Evolutionary conservation across 2,797 vertebrate species (phyloP), one percentile per base, ranked within the genome.

Genomic region (Brotula barbata): DNA sequence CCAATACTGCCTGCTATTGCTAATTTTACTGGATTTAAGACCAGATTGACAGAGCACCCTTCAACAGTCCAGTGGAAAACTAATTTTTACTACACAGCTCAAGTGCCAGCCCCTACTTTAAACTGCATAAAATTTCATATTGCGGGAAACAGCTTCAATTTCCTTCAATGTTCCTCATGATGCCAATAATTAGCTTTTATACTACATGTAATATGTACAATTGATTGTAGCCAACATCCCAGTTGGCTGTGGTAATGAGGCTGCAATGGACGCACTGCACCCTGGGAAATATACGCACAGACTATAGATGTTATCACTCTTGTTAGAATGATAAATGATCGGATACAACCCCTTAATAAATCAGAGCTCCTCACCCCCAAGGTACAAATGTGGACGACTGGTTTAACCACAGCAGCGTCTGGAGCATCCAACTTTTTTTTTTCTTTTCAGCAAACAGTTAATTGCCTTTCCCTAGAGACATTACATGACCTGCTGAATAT

Each of bases 271-370:
- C 44, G 37, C 54, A 51, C 21, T 42, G 61, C 15, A 71, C 57
- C 52, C n/a, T 13, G 67, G 71, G 82, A 82, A 79, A 78, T 81
- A 62, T 73, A 53, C 52, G 56, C 67, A 47, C 17, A 6, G 13
- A 49, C 13, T 33, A 16, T 11, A 47, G 45, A 31, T 3, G 42
- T 39, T 42, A 70, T 61, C 56, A 51, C 41, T 33, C 40, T 72
- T 61, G 77, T 73, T 70, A 78, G 37, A 79, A 61, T 80, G 65
- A 82, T 45, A 73, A 67, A 81, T 62, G 48, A 63, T 53, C 48
- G 19, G 56, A 59, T 16, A 23, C 36, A 57, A 62, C 40, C 23
- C 20, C 10, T 66, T 49, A 53, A 77, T 65, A 84, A 80, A 77
- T 79, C 69, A 55, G 16, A 44, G 12, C 39, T 71, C 20, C 58